These are phyloP conservation scores for Nematopogon swammerdamellus DNA, from an alignment of 2,888 invertebrate species.

Conservation along the genomic window DNA sequence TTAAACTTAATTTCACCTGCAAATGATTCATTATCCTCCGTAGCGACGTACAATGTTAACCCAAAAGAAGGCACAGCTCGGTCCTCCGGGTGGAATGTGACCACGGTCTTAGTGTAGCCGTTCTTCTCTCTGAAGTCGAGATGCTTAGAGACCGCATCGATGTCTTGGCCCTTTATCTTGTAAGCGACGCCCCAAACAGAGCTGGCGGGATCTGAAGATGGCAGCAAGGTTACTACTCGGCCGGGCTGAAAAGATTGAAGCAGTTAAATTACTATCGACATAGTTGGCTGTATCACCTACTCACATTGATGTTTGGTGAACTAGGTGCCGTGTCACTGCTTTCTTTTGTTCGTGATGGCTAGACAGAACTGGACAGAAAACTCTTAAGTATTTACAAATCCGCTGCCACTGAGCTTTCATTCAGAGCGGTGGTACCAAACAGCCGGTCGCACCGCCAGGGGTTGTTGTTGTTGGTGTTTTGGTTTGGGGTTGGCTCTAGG, in stretches of 20 bases:
- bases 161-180: conserved; percentile 69
- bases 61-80: conserved; percentile 56
- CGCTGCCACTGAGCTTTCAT: no score
- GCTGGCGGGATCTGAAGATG: conserved; percentile 53
- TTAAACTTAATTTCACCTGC: conserved; percentile 35
- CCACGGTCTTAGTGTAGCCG: conserved; percentile 74
- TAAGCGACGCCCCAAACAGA: conserved; percentile 92
- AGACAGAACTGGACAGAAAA: no score
- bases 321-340: no score
- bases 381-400: no score
- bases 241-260: conserved; percentile 74
- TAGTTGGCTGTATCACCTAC: no score
- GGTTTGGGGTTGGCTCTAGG: no score
- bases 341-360: no score
- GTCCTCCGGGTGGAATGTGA: conserved; percentile 68
- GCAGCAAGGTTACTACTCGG: conserved; percentile 81
- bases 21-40: conserved; percentile 76
- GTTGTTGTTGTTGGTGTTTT: no score
- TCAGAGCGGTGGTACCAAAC: no score
- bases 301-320: no score
- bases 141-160: conserved; percentile 69
- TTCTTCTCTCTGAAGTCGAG: conserved; percentile 91
- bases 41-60: conserved; percentile 79
- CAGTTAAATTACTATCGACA: no score
- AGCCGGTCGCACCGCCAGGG: no score